Evolutionary conservation across 2,888 invertebrate species (phyloP).

Genomic region (Melanostoma scalare): DNA sequence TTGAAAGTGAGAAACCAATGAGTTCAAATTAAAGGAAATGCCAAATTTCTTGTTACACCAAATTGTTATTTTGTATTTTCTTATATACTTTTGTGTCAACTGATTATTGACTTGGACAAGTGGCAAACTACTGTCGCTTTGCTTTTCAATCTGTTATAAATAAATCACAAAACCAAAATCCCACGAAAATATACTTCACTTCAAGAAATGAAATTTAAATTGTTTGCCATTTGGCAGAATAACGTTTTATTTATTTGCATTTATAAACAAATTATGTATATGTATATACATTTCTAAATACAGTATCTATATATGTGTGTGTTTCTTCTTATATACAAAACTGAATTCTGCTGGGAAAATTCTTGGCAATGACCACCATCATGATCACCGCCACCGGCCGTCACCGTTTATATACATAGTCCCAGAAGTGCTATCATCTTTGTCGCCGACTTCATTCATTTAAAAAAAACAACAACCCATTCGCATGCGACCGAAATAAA

Average conservation of each 20-base stretch:
- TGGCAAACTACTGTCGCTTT: constrained; percentile 31
- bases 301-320: background rate
- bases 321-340: background rate
- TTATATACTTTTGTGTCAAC: background rate
- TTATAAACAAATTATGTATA: constrained; percentile 57
- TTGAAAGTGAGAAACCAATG: no score
- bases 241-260: constrained; percentile 53
- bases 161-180: constrained; percentile 67
- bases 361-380: constrained; percentile 70
- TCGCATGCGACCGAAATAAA: constrained; percentile 45
- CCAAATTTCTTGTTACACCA: no score
- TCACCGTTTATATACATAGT: constrained; percentile 30
- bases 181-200: constrained; percentile 46
- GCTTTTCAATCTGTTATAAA: constrained; percentile 70
- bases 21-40: no score
- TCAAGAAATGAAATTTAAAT: constrained; percentile 57
- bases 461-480: constrained; percentile 39
- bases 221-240: constrained; percentile 63
- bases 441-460: constrained; percentile 49
- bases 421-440: constrained; percentile 48
- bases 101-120: constrained; percentile 32
- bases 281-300: background rate
- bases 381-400: constrained; percentile 28
- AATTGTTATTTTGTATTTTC: background rate
- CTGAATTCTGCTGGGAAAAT: constrained; percentile 41